A percentile compares a stretch with the other conserved stretches of the same genome.
Conservation (phyloP, 2,797 vertebrate species). For the Thalassophryne amazonica region DNA sequence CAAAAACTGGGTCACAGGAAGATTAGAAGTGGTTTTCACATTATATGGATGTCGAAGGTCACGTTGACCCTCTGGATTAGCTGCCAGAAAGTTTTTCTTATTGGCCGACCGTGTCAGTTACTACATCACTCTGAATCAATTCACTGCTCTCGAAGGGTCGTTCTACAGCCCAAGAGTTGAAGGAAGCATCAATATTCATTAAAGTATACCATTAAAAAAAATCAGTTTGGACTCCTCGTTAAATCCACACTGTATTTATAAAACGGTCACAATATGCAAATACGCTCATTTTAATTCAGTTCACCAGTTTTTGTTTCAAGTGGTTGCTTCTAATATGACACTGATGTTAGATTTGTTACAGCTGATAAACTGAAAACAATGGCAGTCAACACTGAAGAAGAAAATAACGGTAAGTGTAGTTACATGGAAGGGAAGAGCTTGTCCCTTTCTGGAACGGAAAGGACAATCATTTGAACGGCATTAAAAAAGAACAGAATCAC, state of each 20-base stretch:
- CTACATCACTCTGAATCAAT: not conserved
- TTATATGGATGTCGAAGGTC: constrained; percentile 39
- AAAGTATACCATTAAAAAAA: constrained; percentile 14
- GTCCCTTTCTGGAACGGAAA: too few relatives aligned
- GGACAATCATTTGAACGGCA: too few relatives aligned
- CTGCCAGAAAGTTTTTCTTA: constrained; percentile 31
- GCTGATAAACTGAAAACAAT: too few relatives aligned
- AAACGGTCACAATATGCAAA: too few relatives aligned
- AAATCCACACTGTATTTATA: not conserved
- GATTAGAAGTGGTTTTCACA: constrained; percentile 45
- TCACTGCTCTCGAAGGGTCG: constrained; percentile 27
- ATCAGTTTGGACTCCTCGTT: not conserved
- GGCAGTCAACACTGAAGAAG: too few relatives aligned
- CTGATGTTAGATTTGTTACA: not conserved
- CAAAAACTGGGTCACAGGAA: constrained; percentile 45
- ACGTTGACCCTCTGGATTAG: constrained; percentile 22
- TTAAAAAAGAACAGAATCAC: too few relatives aligned
- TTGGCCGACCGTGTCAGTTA: constrained; percentile 16
- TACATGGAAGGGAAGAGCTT: too few relatives aligned
- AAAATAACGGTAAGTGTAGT: too few relatives aligned
- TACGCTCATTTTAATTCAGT: too few relatives aligned
- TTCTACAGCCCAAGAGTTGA: constrained; percentile 4
- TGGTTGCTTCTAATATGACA: not conserved
- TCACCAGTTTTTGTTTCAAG: not conserved
- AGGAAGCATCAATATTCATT: constrained; percentile 29